Conservation (phyloP, 2,888 invertebrate species). For the Pachymerium ferrugineum region DNA sequence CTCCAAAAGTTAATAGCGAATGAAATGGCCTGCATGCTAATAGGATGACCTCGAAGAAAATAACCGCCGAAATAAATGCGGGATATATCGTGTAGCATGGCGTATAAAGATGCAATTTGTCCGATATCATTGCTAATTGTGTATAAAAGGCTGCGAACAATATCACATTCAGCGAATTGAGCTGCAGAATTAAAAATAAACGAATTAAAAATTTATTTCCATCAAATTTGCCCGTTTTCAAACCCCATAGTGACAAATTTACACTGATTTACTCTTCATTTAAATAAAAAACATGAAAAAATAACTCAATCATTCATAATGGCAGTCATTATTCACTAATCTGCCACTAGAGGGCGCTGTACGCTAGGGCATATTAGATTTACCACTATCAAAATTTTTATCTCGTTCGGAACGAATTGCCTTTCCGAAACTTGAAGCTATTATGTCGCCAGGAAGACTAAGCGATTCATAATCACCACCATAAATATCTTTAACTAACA, state of each 20-base stretch:
- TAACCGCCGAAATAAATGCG: constrained; percentile 65
- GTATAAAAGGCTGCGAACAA: constrained; percentile 59
- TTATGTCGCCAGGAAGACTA: constrained; percentile 59
- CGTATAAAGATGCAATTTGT: constrained; percentile 64
- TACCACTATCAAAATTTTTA: constrained; percentile 36
- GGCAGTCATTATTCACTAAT: too few species aligned
- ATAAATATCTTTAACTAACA: constrained; percentile 63
- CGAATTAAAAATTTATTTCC: too few species aligned
- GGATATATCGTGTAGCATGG: constrained; percentile 58
- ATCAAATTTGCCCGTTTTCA: too few species aligned
- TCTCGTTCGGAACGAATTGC: constrained; percentile 49
- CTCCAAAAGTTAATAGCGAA: constrained; percentile 66
- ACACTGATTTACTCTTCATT: too few species aligned
- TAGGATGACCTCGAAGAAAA: constrained; percentile 62
- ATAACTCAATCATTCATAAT: too few species aligned
- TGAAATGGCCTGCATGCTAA: constrained; percentile 63
- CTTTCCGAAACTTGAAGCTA: constrained; percentile 65
- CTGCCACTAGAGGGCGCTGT: too few species aligned
- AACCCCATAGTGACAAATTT: too few species aligned
- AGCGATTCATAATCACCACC: constrained; percentile 55
- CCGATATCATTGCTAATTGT: constrained; percentile 65
- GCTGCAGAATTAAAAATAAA: constrained; percentile 29
- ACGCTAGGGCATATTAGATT: too few species aligned
- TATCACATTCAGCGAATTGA: constrained; percentile 54
- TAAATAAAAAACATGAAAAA: too few species aligned